Evolutionary conservation across 1,140 invertebrate genomes (phyloP), one percentile per base, ranked within the genome.

Genomic region (Zaprionus gabonicus): DNA sequence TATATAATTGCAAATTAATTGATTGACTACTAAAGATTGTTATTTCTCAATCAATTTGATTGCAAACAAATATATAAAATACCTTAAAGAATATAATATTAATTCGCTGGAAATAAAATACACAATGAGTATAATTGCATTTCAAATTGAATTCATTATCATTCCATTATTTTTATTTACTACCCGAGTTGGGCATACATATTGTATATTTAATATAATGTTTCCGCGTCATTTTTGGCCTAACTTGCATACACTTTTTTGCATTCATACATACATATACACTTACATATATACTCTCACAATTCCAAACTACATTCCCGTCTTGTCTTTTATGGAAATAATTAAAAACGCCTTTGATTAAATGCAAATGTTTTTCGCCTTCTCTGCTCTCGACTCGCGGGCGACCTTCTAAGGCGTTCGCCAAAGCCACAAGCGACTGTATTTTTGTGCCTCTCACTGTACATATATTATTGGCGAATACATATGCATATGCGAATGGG

Each of bases 331-430:
- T 71, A 82, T 67, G 76, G 71, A 31, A 71, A 64, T 84, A 81
- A 78, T 85, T 86, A 79, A 82, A 79, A 86, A 79, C 72, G 41
- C 70, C 53, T 63, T 75, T 64, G 67, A 63, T 58, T 78, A 71
- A 83, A 73, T 84, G 81, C 81, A 85, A 78, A 81, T 84, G 56
- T 60, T n/a, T 57, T 59, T 72, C 63, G 66, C 71, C 65, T 76
- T 73, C 75, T 86, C 23, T 70, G 78, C 17, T 58, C 23, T 58
- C 23, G 55, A 55, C 23, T 58, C 23, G 55, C 17, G 23, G 38
- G 25, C 38, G 60, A 74, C 64, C 79, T 44, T 81, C 79, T 81
- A 81, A 68, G 67, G 58, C 55, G 27, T 4, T 27, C 25, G 25
- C 27, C 2, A 28, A 51, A 51, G 12, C 46, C 41, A n/a, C 41